Base-by-base conservation (phyloP, 92 coral and sea anemone species). In the Anthopleura xanthogrammica region DNA sequence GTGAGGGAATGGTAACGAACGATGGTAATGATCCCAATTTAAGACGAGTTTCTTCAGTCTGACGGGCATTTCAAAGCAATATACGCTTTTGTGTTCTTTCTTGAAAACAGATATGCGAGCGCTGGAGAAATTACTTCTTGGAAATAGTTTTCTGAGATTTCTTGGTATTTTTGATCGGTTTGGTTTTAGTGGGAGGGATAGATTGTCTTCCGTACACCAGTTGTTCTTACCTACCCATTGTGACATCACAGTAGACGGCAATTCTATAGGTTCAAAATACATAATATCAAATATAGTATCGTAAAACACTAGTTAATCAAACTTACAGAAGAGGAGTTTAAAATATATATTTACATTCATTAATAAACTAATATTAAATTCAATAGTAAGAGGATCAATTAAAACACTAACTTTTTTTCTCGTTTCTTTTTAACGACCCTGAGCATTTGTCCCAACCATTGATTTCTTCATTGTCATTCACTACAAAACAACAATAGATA, bases 1-100 rank as follows among this genome's bases (percentile, higher is more conserved):
- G 81, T 90, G 65, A 73, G 98, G 99, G 52, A 97, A 87, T 20
- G 83, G 86, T 50, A 65, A 80, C 7, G 93, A 85, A 42, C 58
- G 82, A 68, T 79, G 79, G 75, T 82, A 93, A 70, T 76, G 82
- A 20, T 64, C 82, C 98, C 95, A 93, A 3, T 85, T 88, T 23
- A 78, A 85, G 2, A 90, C 95, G 17, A 91, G 89, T 12, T 64
- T 56, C n/a, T 79, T 71, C 40, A 92, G 72, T 41, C 82, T 60
- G 4, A 90, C 20, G 46, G 52, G 43, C 19, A 41, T 11, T 41
- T 60, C 60, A 19, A 86, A 39, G 75, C 76, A 89, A 56, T 68
- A 60, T 0, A 39, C 14, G 5, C 50, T 23, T 36, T 70, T 23
- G 12, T 77, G 77, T 12, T 76, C 80, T 23, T 71, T 76, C 42